Evolutionary conservation across 2,797 vertebrate genomes (phyloP), one percentile per base, ranked within the genome.

Genomic region (Meriones psammophilus): DNA sequence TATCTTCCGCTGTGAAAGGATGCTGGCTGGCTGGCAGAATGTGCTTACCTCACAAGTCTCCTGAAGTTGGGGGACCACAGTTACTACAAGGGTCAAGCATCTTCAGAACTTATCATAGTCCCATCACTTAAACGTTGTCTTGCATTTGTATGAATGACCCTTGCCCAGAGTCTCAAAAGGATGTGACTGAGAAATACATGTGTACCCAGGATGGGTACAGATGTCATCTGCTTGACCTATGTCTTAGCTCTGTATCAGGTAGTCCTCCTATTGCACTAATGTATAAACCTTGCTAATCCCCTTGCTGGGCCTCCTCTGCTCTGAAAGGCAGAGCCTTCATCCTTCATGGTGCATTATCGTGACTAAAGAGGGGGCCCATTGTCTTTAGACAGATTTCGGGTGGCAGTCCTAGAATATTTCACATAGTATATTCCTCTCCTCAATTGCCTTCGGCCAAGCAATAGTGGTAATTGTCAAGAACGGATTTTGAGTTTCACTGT

Each of bases 381-480:
- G 42, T 80, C 66, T 42, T 18, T 3, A 94, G 54, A 87, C n/a
- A 89, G 2, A 68, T 91, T 69, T 64, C 54, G 33, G 62, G 68
- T 58, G 22, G 33, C 46, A 81, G 13, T 86, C 22, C 87, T 60
- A 85, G 30, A 94, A 80, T 81, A 86, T 60, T 87, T 94, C 39
- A 3, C 66, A 91, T 56, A 71, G 28, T 85, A 74, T 56, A 68
- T 87, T 76, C 15, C 22, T 95, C 56, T 93, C 28, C 28, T 88
- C 69, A 60, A 0, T 74, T 92, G 76, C 39, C 79, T 22, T 94
- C 94, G 66, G 26, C 46, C 83, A 85, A 96, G 73, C 96, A 95
- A 87, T 74, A 92, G n/a, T 62, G 84, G 89, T 77, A 88, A 36
- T 97, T 97, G 96, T 93, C 80, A 86, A 90, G 88, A 96, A 93